Evolutionary conservation across 2,113 vertebrate species (phyloP).

Genomic region (Elgaria multicarinata): DNA sequence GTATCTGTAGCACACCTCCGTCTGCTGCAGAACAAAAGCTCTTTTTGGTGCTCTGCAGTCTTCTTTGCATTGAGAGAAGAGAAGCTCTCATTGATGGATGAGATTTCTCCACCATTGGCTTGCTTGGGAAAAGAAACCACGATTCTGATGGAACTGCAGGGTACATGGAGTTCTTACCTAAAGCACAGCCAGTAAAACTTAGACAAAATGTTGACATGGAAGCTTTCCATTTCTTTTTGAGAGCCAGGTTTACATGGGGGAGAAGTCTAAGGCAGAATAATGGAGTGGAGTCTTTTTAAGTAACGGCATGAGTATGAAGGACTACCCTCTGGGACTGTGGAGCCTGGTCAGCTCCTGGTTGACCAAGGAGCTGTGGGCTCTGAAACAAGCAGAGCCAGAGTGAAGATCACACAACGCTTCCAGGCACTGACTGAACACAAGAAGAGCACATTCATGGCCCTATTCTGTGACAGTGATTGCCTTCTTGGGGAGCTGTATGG

Average conservation of each 20-base stretch:
- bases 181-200: neutral
- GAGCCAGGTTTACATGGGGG: neutral
- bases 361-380: neutral
- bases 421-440: neutral
- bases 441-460: neutral
- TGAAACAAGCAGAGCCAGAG: neutral
- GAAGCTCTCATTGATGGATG: neutral
- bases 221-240: slow-evolving; percentile 24
- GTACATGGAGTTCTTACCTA: neutral
- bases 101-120: neutral
- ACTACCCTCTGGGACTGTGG: no score
- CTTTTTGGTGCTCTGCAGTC: neutral
- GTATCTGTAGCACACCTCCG: neutral
- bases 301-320: no score
- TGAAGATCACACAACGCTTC: neutral
- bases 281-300: no score
- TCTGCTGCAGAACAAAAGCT: neutral
- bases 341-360: no score
- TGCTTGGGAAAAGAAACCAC: neutral
- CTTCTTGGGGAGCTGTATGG: no score
- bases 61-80: slow-evolving; percentile 14
- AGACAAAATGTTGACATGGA: rapidly evolving
- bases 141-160: neutral
- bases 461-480: neutral
- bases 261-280: neutral